A percentile compares a stretch with the other conserved stretches of the same genome.
These are phyloP conservation scores for Andricus curvator DNA, from an alignment of 2,888 invertebrate genomes.

Conservation along the genomic window DNA sequence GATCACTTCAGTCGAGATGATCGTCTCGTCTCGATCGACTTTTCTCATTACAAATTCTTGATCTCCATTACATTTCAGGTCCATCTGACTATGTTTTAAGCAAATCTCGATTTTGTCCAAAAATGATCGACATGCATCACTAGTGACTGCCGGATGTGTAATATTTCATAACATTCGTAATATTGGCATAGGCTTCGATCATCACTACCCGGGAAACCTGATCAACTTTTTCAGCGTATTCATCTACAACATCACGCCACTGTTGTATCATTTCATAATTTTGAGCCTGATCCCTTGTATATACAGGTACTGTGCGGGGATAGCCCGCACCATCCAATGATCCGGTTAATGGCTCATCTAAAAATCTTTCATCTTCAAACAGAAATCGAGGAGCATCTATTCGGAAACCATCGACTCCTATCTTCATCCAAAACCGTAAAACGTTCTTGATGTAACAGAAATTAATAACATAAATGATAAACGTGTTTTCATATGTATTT, in stretches of 20 bases:
- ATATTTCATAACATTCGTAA: too few species aligned
- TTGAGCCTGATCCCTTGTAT: slow-evolving; percentile 82
- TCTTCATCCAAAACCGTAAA: slow-evolving; percentile 69
- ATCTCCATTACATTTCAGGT: too few species aligned
- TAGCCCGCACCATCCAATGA: slow-evolving; percentile 79
- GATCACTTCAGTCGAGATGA: too few species aligned
- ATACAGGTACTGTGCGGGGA: slow-evolving; percentile 79
- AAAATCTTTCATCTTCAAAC: slow-evolving; percentile 76
- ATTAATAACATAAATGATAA: not conserved
- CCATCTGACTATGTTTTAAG: too few species aligned
- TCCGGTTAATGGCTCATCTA: slow-evolving; percentile 80
- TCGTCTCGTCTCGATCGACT: too few species aligned
- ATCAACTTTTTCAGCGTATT: slow-evolving; percentile 67
- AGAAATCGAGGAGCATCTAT: slow-evolving; percentile 84
- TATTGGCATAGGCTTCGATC: slow-evolving; percentile 84
- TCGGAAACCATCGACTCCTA: slow-evolving; percentile 88
- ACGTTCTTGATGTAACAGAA: slow-evolving; percentile 76
- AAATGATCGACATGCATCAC: too few species aligned
- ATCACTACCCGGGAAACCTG: slow-evolving; percentile 75
- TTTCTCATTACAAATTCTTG: too few species aligned
- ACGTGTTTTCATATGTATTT: too few species aligned
- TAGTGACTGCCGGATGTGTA: slow-evolving; percentile 81
- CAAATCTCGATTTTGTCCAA: too few species aligned
- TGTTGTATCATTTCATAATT: slow-evolving; percentile 81
- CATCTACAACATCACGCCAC: slow-evolving; percentile 81